Conservation (phyloP, 1,140 invertebrate species). For the Macrostomum lignano region DNA sequence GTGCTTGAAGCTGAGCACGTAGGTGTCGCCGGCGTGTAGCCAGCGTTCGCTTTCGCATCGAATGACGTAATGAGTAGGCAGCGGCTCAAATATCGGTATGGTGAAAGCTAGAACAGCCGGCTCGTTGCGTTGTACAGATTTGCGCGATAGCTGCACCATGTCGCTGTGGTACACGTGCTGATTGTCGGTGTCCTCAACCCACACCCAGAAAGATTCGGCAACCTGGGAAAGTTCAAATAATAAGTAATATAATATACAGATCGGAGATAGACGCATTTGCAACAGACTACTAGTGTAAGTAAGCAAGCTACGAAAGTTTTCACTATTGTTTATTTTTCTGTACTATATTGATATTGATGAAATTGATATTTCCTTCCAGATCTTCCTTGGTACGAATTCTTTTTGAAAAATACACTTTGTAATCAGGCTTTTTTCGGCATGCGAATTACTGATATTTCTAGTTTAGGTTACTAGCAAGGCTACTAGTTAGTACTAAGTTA, state of each 20-base stretch:
- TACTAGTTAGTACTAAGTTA: too few relatives aligned
- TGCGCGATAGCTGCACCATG: slow-evolving; percentile 55
- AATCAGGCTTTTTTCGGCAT: too few relatives aligned
- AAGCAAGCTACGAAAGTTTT: too few relatives aligned
- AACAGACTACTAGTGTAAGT: too few relatives aligned
- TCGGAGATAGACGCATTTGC: too few relatives aligned
- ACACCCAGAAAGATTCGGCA: slow-evolving; percentile 74
- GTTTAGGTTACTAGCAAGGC: too few relatives aligned
- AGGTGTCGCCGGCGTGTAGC: slow-evolving; percentile 45
- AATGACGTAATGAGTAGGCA: slow-evolving; percentile 69
- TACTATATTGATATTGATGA: too few relatives aligned
- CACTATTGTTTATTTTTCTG: too few relatives aligned
- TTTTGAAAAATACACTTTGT: too few relatives aligned
- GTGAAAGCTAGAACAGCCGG: slow-evolving; percentile 64
- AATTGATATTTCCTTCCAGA: too few relatives aligned
- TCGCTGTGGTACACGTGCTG: slow-evolving; percentile 88
- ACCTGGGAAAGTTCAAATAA: slow-evolving; percentile 11
- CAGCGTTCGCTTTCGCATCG: slow-evolving; percentile 58
- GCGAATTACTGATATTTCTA: too few relatives aligned
- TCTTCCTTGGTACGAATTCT: too few relatives aligned
- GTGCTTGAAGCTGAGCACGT: slow-evolving; percentile 53
- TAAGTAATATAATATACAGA: slow-evolving; percentile 2
- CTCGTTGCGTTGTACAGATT: slow-evolving; percentile 44
- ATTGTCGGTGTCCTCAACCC: slow-evolving; percentile 75
- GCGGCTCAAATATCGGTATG: slow-evolving; percentile 64